Evolutionary conservation across 2,797 vertebrate species (phyloP), one percentile per base, ranked within the genome.

Genomic region (Smutsia temminckii): DNA sequence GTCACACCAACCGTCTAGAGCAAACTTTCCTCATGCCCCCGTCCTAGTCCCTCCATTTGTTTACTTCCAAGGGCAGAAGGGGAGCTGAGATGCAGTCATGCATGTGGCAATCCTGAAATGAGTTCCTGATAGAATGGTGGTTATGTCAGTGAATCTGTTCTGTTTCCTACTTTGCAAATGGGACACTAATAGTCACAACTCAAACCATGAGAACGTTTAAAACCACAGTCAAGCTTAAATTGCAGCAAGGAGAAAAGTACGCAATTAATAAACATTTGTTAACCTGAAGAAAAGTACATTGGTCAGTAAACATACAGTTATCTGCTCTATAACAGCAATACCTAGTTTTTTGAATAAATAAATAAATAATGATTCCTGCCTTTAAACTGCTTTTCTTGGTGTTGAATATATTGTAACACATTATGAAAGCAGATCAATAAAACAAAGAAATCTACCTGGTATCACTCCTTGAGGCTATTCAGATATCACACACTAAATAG

Each of bases 401-500:
- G 37, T 75, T 81, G 59, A 75, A 46, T 59, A 64, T 14, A 49
- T 29, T 40, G 3, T 46, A 55, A 61, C 46, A 75, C n/a, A 46
- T 81, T 64, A 61, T 46, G 51, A 91, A 94, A 93, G 37, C 37
- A 86, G 20, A 87, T 25, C 17, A 37, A 37, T 57, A 79, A 84
- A 90, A 84, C 34, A 34, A 69, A 68, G n/a, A 49, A 6, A 42
- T 29, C 29, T 21, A 42, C n/a, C 57, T 72, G 46, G 9, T 40
- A 42, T 75, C 34, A 20, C 23, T 78, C 51, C 14, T 72, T 71
- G 42, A 87, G 20, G 42, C 55, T 71, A 42, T 42, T 85, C 66
- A 72, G 81, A 42, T 77, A 95, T 84, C 40, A 94, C 46, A 72
- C 57, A 87, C 37, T 18, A 92, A 61, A 89, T 8, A 78, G 14